Percentiles rank a stretch among this genome's conserved stretches.
Conservation (phyloP, 2,888 invertebrate genomes). For the Oscheius myriophilus region DNA sequence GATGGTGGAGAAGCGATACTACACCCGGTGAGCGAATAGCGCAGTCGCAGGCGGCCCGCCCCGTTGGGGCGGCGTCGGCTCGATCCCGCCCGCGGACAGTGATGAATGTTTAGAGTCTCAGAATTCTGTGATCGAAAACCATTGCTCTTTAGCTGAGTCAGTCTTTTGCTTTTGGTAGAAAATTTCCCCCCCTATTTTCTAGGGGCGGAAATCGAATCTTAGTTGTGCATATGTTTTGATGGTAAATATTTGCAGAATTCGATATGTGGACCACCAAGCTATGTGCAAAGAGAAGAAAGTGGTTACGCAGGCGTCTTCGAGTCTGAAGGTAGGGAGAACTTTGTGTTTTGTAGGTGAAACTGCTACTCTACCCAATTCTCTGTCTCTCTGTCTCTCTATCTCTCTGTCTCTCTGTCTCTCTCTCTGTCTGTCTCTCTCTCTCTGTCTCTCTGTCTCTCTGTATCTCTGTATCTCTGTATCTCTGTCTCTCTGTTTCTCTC, state of each 20-base stretch:
- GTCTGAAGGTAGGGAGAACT: slow-evolving; percentile 37
- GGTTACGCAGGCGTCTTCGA: slow-evolving; percentile 36
- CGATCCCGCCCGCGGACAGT: slow-evolving; percentile 5
- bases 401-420: too few relatives aligned
- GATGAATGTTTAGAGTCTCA: slow-evolving; percentile 30
- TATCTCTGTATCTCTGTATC: too few relatives aligned
- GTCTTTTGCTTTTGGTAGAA: slow-evolving; percentile 2
- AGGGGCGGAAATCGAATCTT: not conserved
- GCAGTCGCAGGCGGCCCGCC: not conserved
- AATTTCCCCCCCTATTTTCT: not conserved
- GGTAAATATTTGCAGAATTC: slow-evolving; percentile 38
- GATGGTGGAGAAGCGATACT: slow-evolving; percentile 63
- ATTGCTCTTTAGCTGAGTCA: slow-evolving; percentile 27
- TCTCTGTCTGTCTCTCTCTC: too few relatives aligned
- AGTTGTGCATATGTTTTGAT: not conserved
- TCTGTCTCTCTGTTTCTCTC: too few relatives aligned
- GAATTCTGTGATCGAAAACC: slow-evolving; percentile 30
- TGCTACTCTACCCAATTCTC: too few relatives aligned
- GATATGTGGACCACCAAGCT: slow-evolving; percentile 64
- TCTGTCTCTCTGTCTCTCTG: too few relatives aligned
- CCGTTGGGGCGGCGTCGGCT: not conserved
- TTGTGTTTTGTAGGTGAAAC: too few relatives aligned
- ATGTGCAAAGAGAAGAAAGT: slow-evolving; percentile 53
- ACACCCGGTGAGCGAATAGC: slow-evolving; percentile 52
- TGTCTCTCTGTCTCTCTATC: too few relatives aligned